These are phyloP conservation scores for Micrasema longulum DNA, from an alignment of 1,140 invertebrate species.

Conservation along the genomic window DNA sequence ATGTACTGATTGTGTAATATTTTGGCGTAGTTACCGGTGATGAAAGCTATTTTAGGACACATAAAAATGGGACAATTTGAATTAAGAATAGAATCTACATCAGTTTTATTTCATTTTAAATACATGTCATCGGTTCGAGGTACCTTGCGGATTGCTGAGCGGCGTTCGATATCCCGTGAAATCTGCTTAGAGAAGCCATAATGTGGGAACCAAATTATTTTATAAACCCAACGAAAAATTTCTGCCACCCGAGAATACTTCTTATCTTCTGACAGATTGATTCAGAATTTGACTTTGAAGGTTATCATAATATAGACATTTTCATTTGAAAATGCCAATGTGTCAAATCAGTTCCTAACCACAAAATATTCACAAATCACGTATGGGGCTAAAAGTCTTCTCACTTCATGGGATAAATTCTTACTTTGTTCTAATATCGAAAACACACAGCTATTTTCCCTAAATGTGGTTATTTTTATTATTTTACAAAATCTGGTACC, in stretches of 20 bases:
- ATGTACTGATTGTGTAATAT: constrained; percentile 19
- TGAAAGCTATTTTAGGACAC: constrained; percentile 29
- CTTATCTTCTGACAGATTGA: constrained; percentile 47
- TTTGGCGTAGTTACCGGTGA: constrained; percentile 7
- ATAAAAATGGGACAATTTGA: constrained; percentile 36
- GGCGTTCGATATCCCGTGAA: constrained; percentile 22
- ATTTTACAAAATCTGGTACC: too few relatives aligned
- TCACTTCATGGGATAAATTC: too few relatives aligned
- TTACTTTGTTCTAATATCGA: too few relatives aligned
- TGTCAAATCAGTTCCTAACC: too few relatives aligned
- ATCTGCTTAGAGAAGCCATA: constrained; percentile 40
- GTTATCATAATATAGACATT: constrained; percentile 39
- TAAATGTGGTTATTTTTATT: too few relatives aligned
- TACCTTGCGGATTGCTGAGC: constrained; percentile 41
- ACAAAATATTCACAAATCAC: too few relatives aligned
- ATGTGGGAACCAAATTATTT: constrained; percentile 11
- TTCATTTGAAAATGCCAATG: not conserved
- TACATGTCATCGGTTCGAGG: not conserved
- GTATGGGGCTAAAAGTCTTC: too few relatives aligned
- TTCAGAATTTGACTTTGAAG: constrained; percentile 41
- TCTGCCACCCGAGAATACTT: constrained; percentile 12
- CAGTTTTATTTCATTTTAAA: constrained; percentile 20
- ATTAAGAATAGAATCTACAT: constrained; percentile 23
- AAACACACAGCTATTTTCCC: too few relatives aligned
- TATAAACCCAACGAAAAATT: constrained; percentile 27